Base-by-base conservation (phyloP, 1,140 invertebrate species). In the Bemisia tabaci region DNA sequence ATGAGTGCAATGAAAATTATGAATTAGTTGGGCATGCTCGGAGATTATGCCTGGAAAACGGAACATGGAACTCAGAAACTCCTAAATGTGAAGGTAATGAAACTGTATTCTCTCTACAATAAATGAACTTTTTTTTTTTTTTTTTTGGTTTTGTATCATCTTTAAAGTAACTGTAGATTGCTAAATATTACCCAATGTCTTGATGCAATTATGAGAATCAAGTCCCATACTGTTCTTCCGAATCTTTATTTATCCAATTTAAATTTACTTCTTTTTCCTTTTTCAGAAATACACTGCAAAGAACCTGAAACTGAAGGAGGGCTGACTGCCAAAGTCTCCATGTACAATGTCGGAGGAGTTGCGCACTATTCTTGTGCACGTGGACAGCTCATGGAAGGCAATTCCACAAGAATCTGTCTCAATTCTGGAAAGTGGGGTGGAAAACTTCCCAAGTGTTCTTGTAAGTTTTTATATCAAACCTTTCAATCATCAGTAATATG, bases 361-460 rank as follows among this genome's bases (percentile, higher is more conserved):
- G 89, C 88, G 1, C 84, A 85, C 70, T 95, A 95, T 73, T 82
- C 84, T 22, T 97, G 94, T 75, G 82, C 86, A 22, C 81, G 85
- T 72, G 94, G 94, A 0, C 89, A 88, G 73, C 83, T 82, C 26
- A 82, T 95, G 74, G 82, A 87, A 12, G 93, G 92, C 26, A 90
- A 93, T 70, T 81, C 83, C 59, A 88, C 87, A 1, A 84, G 91
- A 71, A 79, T 82, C n/a, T 94, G 90, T 75, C 76, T 85, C 65
- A 82, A 85, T 62, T 88, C 86, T 72, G 92, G 92, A 59, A 81
- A 83, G 12, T 97, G 94, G 94, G 87, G 83, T 62, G 91, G 90
- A 25, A 79, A 79, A 62, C 80, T 85, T 48, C 92, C 94, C 0
- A 80, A 79, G 5, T 96, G 94, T 78, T 84, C 85, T 77, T 85